Conservation (phyloP, 2,797 vertebrate genomes). For the Mergus octosetaceus region DNA sequence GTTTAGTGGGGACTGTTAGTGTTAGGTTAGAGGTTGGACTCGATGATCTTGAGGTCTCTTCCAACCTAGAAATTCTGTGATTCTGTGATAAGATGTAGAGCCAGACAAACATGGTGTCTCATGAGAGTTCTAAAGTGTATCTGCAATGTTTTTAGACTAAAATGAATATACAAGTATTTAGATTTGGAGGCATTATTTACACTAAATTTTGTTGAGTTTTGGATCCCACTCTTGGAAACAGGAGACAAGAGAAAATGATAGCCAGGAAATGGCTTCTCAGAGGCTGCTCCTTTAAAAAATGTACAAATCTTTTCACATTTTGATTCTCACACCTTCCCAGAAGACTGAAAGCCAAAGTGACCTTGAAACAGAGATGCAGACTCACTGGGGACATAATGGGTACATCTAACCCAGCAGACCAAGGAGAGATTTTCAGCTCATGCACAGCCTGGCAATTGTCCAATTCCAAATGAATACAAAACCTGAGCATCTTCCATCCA, state of each 20-base stretch:
- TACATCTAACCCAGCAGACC: background rate
- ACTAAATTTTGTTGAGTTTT: background rate
- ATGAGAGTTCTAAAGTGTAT: background rate
- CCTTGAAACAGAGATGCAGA: background rate
- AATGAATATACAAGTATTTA: background rate
- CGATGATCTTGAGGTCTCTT: no score
- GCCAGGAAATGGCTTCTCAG: background rate
- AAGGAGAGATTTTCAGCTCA: background rate
- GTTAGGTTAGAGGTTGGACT: no score
- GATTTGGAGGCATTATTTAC: background rate
- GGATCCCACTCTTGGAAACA: background rate
- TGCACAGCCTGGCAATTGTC: background rate
- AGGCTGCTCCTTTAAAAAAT: background rate
- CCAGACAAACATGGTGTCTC: background rate
- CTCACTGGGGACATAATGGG: background rate
- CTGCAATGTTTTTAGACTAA: background rate
- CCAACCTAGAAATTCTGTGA: no score
- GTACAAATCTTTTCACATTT: background rate
- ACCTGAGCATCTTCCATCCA: background rate
- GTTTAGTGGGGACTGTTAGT: no score
- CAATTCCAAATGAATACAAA: background rate
- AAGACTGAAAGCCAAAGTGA: background rate
- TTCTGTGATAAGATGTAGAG: background rate
- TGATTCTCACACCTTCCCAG: background rate
- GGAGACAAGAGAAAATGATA: background rate